These are phyloP conservation scores for Cisticola juncidis DNA, from an alignment of 2,113 vertebrate species.

Conservation along the genomic window DNA sequence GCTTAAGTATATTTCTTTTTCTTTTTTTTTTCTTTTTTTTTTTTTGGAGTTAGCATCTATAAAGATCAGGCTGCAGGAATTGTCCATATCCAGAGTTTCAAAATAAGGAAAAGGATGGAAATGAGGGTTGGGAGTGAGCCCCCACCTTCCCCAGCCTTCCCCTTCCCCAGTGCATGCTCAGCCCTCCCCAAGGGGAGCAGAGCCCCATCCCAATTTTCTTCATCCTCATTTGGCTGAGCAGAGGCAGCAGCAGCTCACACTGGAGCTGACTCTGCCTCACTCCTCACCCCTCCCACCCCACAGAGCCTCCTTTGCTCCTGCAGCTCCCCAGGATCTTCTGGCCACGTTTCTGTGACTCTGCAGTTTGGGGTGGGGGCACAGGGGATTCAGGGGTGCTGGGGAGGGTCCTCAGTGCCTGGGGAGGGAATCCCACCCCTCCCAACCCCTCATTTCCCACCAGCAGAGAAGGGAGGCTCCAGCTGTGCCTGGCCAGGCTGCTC, in stretches of 20 bases:
- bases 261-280: neutral
- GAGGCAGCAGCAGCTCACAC: fast-evolving
- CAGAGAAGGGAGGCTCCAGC: neutral
- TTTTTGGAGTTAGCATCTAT: neutral
- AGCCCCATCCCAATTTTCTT: neutral
- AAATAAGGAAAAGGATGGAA: neutral
- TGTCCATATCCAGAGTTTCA: neutral
- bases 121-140: neutral
- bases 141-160: neutral
- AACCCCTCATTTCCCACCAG: fast-evolving
- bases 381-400: neutral
- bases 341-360: fast-evolving
- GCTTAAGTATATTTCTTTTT: neutral
- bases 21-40: neutral
- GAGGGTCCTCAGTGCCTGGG: neutral
- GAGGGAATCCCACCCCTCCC: neutral
- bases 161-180: neutral
- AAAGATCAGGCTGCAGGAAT: neutral
- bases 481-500: neutral
- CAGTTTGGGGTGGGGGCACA: neutral
- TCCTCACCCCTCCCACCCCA: neutral
- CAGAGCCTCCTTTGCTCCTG: neutral
- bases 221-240: too few relatives aligned
- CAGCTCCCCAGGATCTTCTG: fast-evolving
- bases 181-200: fast-evolving